Evolutionary conservation across 1,140 invertebrate species (phyloP).

Genomic region (Drosophila sproati): DNA sequence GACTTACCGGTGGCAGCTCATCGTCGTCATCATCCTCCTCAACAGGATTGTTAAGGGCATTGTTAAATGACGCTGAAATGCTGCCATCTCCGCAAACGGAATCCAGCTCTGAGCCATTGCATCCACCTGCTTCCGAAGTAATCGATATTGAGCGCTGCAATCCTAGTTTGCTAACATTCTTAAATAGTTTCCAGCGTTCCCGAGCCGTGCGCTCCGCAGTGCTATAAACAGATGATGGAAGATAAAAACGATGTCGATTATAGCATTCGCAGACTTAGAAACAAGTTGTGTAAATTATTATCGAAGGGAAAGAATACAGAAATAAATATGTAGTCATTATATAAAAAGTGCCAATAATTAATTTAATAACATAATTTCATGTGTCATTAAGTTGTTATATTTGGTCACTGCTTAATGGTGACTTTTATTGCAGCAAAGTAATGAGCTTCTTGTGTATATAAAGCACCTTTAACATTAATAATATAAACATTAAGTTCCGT

Average conservation of each 20-base stretch:
- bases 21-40: constrained; percentile 65
- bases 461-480: too few species aligned
- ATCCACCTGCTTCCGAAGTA: constrained; percentile 52
- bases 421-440: too few species aligned
- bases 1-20: constrained; percentile 61
- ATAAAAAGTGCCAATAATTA: too few species aligned
- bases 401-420: too few species aligned
- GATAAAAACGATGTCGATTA: constrained; percentile 1
- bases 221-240: constrained; percentile 10
- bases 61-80: constrained; percentile 37
- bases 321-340: too few species aligned
- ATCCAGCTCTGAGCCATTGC: constrained; percentile 34
- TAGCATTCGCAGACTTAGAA: neutral
- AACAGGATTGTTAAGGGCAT: constrained; percentile 37
- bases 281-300: neutral
- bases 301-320: neutral
- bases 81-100: constrained; percentile 46
- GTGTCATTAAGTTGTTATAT: too few species aligned
- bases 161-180: constrained; percentile 87
- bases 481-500: too few species aligned
- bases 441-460: too few species aligned
- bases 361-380: too few species aligned
- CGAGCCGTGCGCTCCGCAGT: constrained; percentile 85
- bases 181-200: constrained; percentile 88
- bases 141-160: constrained; percentile 84